Percentiles rank a stretch among this genome's conserved stretches.
phyloP scores from a whole-genome alignment of 2,888 invertebrate species.

The Heteropelma amictum region DNA sequence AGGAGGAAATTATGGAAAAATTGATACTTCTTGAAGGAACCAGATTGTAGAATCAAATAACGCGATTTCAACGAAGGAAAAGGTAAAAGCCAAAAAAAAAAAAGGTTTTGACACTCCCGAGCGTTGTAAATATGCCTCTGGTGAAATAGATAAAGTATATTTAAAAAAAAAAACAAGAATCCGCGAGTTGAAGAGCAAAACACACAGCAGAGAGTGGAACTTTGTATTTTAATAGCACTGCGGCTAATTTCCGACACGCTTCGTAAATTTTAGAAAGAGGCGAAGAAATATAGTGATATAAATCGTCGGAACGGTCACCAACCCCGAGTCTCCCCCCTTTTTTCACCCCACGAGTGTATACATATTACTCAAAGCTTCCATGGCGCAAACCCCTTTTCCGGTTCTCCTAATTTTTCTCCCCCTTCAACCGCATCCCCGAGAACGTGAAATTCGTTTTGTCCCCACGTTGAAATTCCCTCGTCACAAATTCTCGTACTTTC shows the following conservation, averaged over 20 bases:
- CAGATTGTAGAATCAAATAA: too few relatives aligned
- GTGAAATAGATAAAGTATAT: background rate
- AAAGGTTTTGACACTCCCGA: too few relatives aligned
- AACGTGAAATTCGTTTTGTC: background rate
- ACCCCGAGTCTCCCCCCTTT: background rate
- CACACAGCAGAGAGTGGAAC: background rate
- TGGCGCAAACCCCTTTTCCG: too few relatives aligned
- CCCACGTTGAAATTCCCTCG: too few relatives aligned
- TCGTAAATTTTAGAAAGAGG: conserved; percentile 52
- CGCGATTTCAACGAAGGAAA: too few relatives aligned
- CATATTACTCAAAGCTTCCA: too few relatives aligned
- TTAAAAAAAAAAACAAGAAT: background rate
- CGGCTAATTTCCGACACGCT: conserved; percentile 57
- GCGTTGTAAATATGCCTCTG: too few relatives aligned
- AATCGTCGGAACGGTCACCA: conserved; percentile 45
- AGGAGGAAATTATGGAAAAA: too few relatives aligned
- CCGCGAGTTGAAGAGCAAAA: background rate
- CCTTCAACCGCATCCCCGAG: background rate
- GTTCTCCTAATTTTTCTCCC: conserved; percentile 9
- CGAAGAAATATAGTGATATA: background rate
- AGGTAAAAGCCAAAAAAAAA: too few relatives aligned
- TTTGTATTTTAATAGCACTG: conserved; percentile 49
- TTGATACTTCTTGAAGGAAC: too few relatives aligned
- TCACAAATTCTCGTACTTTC: too few relatives aligned
- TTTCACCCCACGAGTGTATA: conserved; percentile 7